Evolutionary conservation across 2,888 invertebrate genomes (phyloP), one percentile per base, ranked within the genome.

Genomic region (Lepidochrysops patricia): DNA sequence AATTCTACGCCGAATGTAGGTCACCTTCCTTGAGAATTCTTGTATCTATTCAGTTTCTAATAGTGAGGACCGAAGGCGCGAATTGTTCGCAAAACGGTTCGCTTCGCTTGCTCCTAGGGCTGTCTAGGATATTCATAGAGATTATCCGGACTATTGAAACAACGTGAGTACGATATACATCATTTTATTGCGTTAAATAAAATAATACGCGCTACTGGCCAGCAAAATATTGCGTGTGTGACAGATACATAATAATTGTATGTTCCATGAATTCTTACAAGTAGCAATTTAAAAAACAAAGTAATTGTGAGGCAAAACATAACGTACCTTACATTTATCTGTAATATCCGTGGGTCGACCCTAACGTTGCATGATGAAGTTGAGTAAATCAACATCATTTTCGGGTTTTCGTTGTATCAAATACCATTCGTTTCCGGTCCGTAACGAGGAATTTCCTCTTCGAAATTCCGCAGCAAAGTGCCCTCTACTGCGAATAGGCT

Each of bases 1-100:
- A 54, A 54, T 54, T 54, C 54, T 27, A 9, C 15, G 25, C 52
- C 52, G 27, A 27, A 54, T 54, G 32, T 54, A 54, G 54, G 54
- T 54, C 54, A 54, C 19, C 25, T 50, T 50, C 25, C 26, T 26
- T 26, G 26, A 25, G 50, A 50, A 50, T 50, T 50, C 50, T 13
- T 50, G 50, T 50, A 43, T 43, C 43, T 50, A 6, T 26, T 26
- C 50, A 26, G 26, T 26, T 50, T 50, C 50, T 43, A 43, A 43
- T 43, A 50, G 25, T 49, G 50, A 13, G 26, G 13, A 26, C n/a
- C 25, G 50, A 13, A 15, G 13, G 50, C n/a, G 50, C n/a, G 50
- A 50, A 50, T 50, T 50, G 26, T 50, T 43, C 43, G 13, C 26
- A 50, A 50, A 50, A 50, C 26, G 25, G 43, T 43, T 19, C 43